Evolutionary conservation across 2,113 vertebrate species (phyloP), one percentile per base, ranked within the genome.

Genomic region (Climacteris rufus): DNA sequence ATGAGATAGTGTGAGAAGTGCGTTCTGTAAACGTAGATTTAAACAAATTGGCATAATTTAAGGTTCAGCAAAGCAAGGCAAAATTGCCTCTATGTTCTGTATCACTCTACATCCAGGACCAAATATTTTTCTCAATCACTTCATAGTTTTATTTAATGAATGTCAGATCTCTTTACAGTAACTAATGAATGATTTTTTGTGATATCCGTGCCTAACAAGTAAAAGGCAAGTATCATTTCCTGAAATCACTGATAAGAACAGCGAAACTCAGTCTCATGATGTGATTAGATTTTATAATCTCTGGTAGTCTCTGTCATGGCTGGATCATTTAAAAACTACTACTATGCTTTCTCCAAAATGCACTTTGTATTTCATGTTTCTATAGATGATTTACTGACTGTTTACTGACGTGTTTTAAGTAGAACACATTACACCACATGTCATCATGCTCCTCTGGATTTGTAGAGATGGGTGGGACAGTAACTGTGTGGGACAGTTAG

Each of bases 311-410:
- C 79, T 88, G 21, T 23, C 23, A 83, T 5, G 23, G 15, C 24
- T 86, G 64, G 35, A 50, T 66, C 11, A 18, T 18, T 54, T 90
- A 35, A 77, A 89, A 89, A 7, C 42, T 23, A 61, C 25, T 45
- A 31, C 13, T 79, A 21, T 22, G 7, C 6, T 47, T 91, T 95
- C 88, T 86, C 19, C 8, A 76, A 60, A 85, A 71, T 13, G 1
- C 9, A 56, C 4, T 42, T 59, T 54, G 4, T n/a, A 50, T n/a
- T 94, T 89, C n/a, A 39, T 39, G 4, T 52, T 72, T 83, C 56
- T 66, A 2, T 13, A 83, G 42, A 30, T 0, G 0, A 69, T 77
- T 84, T 74, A 61, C 31, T 5, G 0, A 5, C 6, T 20, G 66
- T 69, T 83, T 40, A 25, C 11, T 4, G 2, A 53, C 15, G 4